Conservation (phyloP, 2,888 invertebrate genomes). For the Tachina lurida region DNA sequence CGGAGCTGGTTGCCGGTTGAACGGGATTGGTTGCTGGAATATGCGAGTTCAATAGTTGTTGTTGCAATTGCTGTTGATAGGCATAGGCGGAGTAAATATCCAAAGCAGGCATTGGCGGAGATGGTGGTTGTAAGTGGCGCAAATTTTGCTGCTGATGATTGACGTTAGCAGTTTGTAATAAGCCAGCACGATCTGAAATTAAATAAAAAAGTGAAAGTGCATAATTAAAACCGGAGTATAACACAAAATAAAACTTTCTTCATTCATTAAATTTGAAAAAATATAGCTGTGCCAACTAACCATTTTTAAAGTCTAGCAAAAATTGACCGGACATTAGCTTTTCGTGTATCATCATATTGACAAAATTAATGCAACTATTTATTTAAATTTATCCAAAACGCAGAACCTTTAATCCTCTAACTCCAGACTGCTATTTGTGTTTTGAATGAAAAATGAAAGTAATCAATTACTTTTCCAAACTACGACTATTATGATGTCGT, state of each 20-base stretch:
- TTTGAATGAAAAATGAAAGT: not conserved
- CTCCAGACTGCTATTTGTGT: conserved; percentile 7
- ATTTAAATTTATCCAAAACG: not conserved
- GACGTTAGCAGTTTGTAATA: conserved; percentile 68
- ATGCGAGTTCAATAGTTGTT: conserved; percentile 68
- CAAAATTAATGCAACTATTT: conserved; percentile 68
- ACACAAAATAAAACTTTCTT: not conserved
- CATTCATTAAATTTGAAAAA: not conserved
- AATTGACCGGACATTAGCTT: conserved; percentile 80
- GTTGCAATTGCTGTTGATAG: conserved; percentile 78
- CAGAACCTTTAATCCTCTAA: not conserved
- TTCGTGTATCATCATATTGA: conserved; percentile 80
- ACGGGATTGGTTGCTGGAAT: conserved; percentile 44
- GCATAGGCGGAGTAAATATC: conserved; percentile 80
- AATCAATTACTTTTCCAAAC: not conserved
- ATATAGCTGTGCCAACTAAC: conserved; percentile 73
- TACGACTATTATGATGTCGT: conserved; percentile 43
- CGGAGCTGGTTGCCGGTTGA: conserved; percentile 64
- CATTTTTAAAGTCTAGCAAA: conserved; percentile 79
- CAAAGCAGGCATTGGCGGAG: conserved; percentile 74
- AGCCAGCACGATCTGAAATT: conserved; percentile 75
- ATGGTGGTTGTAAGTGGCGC: conserved; percentile 71
- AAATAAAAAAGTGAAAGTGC: not conserved
- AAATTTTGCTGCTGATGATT: conserved; percentile 70
- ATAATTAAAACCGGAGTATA: not conserved